Evolutionary conservation across 2,797 vertebrate species (phyloP).

Genomic region (Centroberyx gerrardi): DNA sequence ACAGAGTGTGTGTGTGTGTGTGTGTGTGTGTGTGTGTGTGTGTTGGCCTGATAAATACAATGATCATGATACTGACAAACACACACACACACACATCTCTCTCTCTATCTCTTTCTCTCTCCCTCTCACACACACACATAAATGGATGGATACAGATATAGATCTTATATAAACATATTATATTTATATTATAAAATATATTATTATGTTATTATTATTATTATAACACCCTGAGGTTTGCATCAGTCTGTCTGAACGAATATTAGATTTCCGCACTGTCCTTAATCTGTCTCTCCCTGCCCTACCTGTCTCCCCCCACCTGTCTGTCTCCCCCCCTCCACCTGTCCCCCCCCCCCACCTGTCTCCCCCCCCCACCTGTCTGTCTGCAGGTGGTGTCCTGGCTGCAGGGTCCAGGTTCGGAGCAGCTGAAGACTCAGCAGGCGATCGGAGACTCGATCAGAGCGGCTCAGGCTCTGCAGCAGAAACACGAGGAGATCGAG

Average conservation of each 20-base stretch:
- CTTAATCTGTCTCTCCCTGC: too few relatives aligned
- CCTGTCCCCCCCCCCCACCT: not conserved
- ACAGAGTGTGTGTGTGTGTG: conserved; percentile 5
- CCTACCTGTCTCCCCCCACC: not conserved
- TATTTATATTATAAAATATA: too few relatives aligned
- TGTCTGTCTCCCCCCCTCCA: not conserved
- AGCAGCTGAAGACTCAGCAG: conserved; percentile 95
- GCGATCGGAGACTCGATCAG: conserved; percentile 97
- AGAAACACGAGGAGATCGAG: conserved; percentile 98
- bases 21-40: conserved; percentile 24
- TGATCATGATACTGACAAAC: conserved; percentile 38
- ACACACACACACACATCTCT: too few relatives aligned
- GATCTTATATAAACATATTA: too few relatives aligned
- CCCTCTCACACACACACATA: too few relatives aligned
- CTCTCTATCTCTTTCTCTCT: too few relatives aligned
- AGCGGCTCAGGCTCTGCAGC: conserved; percentile 95
- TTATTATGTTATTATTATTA: too few relatives aligned
- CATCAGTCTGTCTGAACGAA: too few relatives aligned
- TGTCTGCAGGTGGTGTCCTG: conserved; percentile 94
- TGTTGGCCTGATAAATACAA: conserved; percentile 72
- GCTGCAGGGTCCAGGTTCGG: conserved; percentile 98
- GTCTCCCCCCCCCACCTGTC: not conserved
- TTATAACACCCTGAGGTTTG: too few relatives aligned
- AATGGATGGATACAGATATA: too few relatives aligned
- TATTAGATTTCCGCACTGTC: too few relatives aligned